Base-by-base conservation (phyloP, 2,888 invertebrate species). In the Anthophora plumipes region DNA sequence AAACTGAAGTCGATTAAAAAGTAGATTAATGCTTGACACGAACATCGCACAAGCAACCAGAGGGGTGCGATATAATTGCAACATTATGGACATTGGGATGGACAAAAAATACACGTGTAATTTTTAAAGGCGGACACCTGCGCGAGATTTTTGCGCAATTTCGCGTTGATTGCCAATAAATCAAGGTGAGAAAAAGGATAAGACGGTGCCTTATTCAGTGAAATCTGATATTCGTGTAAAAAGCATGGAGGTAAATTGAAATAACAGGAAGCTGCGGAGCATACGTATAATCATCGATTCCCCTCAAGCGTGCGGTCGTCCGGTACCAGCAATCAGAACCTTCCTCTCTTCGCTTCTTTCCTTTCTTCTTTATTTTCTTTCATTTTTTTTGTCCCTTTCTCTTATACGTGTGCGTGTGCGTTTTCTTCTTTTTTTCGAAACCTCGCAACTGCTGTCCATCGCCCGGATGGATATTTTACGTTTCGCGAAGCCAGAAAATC, bases 401-500 rank as follows among this genome's bases (percentile, higher is more conserved):
- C 66, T 55, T 39, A 60, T 50, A 71, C 77, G 50, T 74, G 31
- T n/a, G n/a, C n/a, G n/a, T n/a, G n/a, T n/a, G n/a, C n/a, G n/a
- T n/a, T n/a, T n/a, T n/a, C n/a, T 75, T 63, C 77, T 85, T 80
- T 80, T 67, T 69, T 78, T 20, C 39, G 92, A 92, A 92, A 88
- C 92, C 92, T 48, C 74, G 79, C 71, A 85, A 90, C 70, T n/a
- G 71, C 66, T 67, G 82, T 85, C 83, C 83, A 78, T 82, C 85
- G 84, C 85, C 84, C 82, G 87, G 80, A 80, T 87, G 78, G 75
- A 78, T 86, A 85, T 91, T 92, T 89, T 89, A 90, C 85, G 87
- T 92, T 90, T 89, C 83, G 83, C 74, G 93, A 92, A 93, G 92
- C 92, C 92, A 59, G 69, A 87, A 84, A 91, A 91, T 85, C 61